Conservation (phyloP, 2,888 invertebrate species). For the Lithosia quadra region DNA sequence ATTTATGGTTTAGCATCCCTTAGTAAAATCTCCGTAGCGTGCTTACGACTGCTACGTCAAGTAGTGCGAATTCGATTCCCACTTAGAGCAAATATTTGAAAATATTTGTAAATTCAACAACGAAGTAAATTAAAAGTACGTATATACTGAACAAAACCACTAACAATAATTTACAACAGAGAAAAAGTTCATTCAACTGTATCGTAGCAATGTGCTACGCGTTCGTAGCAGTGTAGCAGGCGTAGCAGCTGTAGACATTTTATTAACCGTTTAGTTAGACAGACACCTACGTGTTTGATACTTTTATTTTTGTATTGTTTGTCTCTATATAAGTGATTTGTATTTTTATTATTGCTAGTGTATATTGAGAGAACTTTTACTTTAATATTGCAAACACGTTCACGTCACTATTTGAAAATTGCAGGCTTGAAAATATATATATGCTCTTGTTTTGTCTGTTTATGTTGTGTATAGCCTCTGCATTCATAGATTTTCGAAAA, state of each 20-base stretch:
- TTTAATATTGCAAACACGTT: background rate
- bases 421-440: background rate
- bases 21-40: too few relatives aligned
- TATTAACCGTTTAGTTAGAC: conserved; percentile 63
- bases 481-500: too few relatives aligned
- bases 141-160: background rate
- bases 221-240: conserved; percentile 48
- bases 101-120: too few relatives aligned
- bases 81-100: too few relatives aligned
- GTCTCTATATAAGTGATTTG: conserved; percentile 26
- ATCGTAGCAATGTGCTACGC: conserved; percentile 62
- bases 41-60: too few relatives aligned
- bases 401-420: background rate
- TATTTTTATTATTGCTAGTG: conserved; percentile 24
- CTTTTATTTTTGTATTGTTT: conserved; percentile 41
- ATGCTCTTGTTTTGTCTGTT: background rate
- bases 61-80: too few relatives aligned
- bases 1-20: too few relatives aligned
- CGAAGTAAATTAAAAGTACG: background rate
- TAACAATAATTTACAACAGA: conserved; percentile 45
- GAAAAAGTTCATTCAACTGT: conserved; percentile 59
- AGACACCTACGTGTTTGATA: conserved; percentile 56
- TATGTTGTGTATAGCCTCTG: background rate
- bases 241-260: conserved; percentile 66
- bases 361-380: background rate